Evolutionary conservation across 2,797 vertebrate genomes (phyloP).

Genomic region (Periophthalmus magnuspinnatus): DNA sequence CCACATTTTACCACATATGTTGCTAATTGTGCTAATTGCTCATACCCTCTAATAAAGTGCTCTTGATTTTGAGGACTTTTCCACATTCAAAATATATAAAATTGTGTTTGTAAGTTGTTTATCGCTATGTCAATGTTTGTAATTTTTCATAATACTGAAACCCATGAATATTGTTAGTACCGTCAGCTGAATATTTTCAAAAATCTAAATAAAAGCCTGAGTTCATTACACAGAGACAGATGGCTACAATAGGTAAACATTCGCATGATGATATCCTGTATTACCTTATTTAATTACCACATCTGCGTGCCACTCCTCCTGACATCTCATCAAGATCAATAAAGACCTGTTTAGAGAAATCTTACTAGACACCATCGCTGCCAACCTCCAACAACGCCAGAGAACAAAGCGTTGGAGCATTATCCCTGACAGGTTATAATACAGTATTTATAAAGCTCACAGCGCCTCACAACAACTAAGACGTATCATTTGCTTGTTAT

Average conservation of each 20-base stretch:
- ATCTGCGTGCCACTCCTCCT: conserved; percentile 59
- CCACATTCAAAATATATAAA: no score
- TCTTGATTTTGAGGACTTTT: no score
- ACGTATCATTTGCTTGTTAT: neutral
- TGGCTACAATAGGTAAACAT: conserved; percentile 62
- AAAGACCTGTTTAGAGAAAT: conserved; percentile 41
- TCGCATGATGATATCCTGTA: conserved; percentile 34
- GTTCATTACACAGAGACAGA: conserved; percentile 66
- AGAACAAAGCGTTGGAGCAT: neutral
- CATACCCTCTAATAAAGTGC: neutral
- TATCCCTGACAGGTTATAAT: neutral
- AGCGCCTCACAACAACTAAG: neutral
- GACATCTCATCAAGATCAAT: conserved; percentile 60
- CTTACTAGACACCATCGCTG: conserved; percentile 2
- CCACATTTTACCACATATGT: neutral
- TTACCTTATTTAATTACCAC: conserved; percentile 73
- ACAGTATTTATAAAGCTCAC: neutral
- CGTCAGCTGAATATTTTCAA: neutral
- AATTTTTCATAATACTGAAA: neutral
- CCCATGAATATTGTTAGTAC: neutral
- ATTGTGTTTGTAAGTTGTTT: neutral
- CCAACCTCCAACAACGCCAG: conserved; percentile 32
- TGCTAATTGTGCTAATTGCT: neutral
- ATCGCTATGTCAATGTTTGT: neutral
- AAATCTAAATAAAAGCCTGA: conserved; percentile 23